Base-by-base conservation (phyloP, 1,140 invertebrate species). In the Drosophila trapezifrons region DNA sequence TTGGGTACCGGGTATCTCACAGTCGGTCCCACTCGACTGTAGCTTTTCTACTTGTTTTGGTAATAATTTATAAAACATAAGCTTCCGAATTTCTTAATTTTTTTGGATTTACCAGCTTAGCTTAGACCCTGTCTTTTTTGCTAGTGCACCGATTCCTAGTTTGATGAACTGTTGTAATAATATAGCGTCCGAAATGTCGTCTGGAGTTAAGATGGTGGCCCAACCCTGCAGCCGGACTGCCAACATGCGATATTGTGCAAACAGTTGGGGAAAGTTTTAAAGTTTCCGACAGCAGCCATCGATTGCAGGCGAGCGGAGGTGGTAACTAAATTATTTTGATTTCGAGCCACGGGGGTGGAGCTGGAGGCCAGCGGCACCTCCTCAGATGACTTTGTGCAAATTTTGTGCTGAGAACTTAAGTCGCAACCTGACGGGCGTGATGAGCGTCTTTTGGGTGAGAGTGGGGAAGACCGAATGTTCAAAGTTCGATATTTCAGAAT, bases 111-210 rank as follows among this genome's bases (percentile, higher is more conserved):
- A 18, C 12, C 29, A 9, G 18, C 12, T 35, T 13, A 1, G 9
- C 8, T 0, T 18, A 32, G n/a, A n/a, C n/a, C n/a, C n/a, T n/a
- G n/a, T n/a, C n/a, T 20, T 54, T 54, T 62, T 18, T 38, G 1
- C 3, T 29, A 37, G 46, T 69, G 57, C 35, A 47, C 27, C 18
- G 62, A 69, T 47, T 42, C 46, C 58, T 66, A 70, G 77, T 89
- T 89, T 89, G 80, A 89, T 89, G 85, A 89, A 87, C 85, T 89
- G 80, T 76, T 89, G 77, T 84, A 89, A 87, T 84, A 87, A 80
- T 84, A 89, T 78, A 78, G 79, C 69, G 80, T 89, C 80, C 85
- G 49, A 89, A 78, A 72, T 89, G 84, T 87, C 84, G 84, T 84
- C 49, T 63, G 62, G 69, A 84, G 80, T 71, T 78, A 73, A 57